Base-by-base conservation (phyloP, 1,140 invertebrate genomes). In the Aphaenogaster rudis region DNA sequence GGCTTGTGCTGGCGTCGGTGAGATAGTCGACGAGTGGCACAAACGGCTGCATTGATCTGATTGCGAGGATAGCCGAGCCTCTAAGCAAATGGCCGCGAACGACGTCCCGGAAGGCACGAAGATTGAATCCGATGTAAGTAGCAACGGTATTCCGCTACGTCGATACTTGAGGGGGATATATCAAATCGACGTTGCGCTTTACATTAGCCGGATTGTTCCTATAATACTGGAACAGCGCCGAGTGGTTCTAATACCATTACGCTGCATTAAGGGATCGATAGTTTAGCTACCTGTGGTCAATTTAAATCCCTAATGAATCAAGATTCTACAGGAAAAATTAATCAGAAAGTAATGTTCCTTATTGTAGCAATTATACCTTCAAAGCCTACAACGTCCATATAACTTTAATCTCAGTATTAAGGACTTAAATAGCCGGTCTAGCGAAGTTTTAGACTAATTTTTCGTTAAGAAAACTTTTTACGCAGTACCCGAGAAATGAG, bases 11-110 rank as follows among this genome's bases (percentile, higher is more conserved):
- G 88, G 91, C 80, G 67, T 94, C n/a, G 87, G 81, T 6, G 92
- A 94, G 8, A 63, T 89, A 28, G 88, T 90, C 15, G 78, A 89
- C 74, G 90, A 93, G 57, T 94, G 92, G 93, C 88, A 93, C 9
- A 80, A 86, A 28, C 94, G 93, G 93, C 81, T 94, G 52, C 77
- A 91, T 93, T 54, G 91, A 93, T 88, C 78, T 93, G n/a, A 61
- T 82, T 50, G n/a, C 87, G 39, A 86, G 90, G 74, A 92, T 93
- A 76, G 64, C 66, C 85, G 78, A 91, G 66, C 67, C 80, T 13
- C 76, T 93, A 28, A 28, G 78, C 84, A 66, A 59, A 63, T 33
- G 48, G 82, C 50, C 52, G 66, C 82, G 54, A 21, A 86, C 36
- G 50, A 33, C 50, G 36, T 77, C 54, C 54, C 69, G 13, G 57